phyloP scores from a whole-genome alignment of 2,113 vertebrate genomes.

The Alectura lathami region DNA sequence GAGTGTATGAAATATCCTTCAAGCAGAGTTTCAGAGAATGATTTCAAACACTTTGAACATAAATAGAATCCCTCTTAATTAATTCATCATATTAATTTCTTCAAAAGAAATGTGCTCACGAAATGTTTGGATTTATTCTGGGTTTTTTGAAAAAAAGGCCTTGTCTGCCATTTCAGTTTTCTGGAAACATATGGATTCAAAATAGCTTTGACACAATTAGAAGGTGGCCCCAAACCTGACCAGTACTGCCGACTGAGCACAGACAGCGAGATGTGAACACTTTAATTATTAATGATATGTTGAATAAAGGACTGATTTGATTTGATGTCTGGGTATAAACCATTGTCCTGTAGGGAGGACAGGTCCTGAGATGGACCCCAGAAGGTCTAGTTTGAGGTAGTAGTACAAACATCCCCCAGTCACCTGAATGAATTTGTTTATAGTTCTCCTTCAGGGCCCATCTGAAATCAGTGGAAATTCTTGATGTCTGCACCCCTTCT shows the following conservation, averaged over 20 bases:
- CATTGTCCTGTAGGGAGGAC: neutral
- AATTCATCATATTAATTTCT: neutral
- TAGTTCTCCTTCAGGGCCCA: neutral
- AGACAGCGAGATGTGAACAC: accelerated
- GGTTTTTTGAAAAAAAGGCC: neutral
- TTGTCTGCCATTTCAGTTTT: neutral
- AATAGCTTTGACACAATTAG: neutral
- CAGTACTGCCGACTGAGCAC: neutral
- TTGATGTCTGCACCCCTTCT: neutral
- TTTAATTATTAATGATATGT: neutral
- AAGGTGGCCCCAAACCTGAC: neutral
- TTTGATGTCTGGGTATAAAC: neutral
- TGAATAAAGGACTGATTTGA: no score
- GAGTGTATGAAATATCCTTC: neutral
- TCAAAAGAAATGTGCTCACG: neutral
- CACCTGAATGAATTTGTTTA: neutral
- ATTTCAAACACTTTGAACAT: neutral
- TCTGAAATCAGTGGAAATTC: neutral
- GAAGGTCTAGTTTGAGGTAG: neutral
- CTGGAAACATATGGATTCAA: neutral
- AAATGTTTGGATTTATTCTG: neutral
- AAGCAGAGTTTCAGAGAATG: neutral
- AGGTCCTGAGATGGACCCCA: neutral
- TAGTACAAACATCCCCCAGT: neutral
- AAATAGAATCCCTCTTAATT: neutral